These are phyloP conservation scores for Alsophila aescularia DNA, from an alignment of 2,888 invertebrate species.

Conservation along the genomic window DNA sequence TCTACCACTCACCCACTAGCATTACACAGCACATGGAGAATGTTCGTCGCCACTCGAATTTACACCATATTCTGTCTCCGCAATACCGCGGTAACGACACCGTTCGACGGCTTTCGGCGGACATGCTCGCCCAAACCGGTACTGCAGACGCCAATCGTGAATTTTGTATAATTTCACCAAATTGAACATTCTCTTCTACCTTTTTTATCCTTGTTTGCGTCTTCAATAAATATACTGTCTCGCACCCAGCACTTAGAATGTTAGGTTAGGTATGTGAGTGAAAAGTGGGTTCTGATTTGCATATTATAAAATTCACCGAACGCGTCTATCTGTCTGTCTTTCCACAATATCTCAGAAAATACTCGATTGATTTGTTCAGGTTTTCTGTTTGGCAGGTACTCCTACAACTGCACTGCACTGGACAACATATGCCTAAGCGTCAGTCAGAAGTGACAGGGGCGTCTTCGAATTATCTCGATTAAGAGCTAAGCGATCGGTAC, in stretches of 20 bases:
- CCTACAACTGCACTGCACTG: too few relatives aligned
- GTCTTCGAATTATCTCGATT: too few relatives aligned
- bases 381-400: too few relatives aligned
- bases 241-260: slow-evolving; percentile 7
- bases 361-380: too few relatives aligned
- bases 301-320: too few relatives aligned
- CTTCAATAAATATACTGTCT: slow-evolving; percentile 3
- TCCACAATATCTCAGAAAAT: too few relatives aligned
- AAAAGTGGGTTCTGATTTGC: slow-evolving; percentile 18
- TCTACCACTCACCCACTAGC: slow-evolving; percentile 35
- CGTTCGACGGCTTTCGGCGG: slow-evolving; percentile 34
- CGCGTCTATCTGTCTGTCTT: too few relatives aligned
- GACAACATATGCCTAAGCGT: too few relatives aligned
- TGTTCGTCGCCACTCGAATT: slow-evolving; percentile 44
- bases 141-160: slow-evolving; percentile 38
- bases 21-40: slow-evolving; percentile 34
- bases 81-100: slow-evolving; percentile 31
- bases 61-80: slow-evolving; percentile 38
- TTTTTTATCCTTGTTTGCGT: slow-evolving; percentile 14
- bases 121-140: slow-evolving; percentile 39
- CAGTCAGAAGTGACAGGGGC: too few relatives aligned
- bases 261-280: slow-evolving; percentile 21
- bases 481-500: too few relatives aligned
- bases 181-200: slow-evolving; percentile 32
- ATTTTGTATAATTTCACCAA: slow-evolving; percentile 48